Conservation (phyloP, 2,113 vertebrate species). For the Oxyruncus cristatus region DNA sequence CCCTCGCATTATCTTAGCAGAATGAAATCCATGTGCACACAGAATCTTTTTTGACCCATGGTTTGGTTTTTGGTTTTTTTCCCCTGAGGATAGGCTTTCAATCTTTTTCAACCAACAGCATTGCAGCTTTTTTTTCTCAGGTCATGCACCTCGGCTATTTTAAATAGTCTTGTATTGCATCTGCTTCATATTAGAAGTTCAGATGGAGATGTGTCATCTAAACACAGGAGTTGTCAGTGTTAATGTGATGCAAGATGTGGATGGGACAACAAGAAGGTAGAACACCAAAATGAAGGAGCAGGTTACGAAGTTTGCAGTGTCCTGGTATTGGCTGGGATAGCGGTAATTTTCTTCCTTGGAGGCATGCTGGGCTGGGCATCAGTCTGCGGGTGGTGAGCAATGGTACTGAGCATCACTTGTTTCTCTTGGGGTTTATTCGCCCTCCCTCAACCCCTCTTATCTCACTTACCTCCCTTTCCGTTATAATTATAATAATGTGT, state of each 20-base stretch:
- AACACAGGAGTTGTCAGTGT: neutral
- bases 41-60: neutral
- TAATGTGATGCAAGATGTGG: neutral
- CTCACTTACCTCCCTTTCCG: neutral
- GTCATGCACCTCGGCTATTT: neutral
- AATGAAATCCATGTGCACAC: neutral
- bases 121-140: neutral
- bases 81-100: neutral
- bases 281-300: neutral
- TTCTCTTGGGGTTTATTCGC: neutral
- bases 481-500: neutral
- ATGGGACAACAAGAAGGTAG: neutral
- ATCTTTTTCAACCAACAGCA: neutral
- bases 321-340: neutral
- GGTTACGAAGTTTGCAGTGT: fast-evolving
- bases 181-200: neutral
- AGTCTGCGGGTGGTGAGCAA: neutral
- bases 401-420: neutral
- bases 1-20: neutral
- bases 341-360: neutral
- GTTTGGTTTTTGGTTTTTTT: neutral
- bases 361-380: neutral
- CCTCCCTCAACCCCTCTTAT: neutral
- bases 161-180: neutral
- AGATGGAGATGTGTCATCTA: neutral